Percentiles rank a stretch among this genome's conserved stretches.
phyloP scores from a whole-genome alignment of 64 coral and sea anemone genomes.

The Montipora foliosa region DNA sequence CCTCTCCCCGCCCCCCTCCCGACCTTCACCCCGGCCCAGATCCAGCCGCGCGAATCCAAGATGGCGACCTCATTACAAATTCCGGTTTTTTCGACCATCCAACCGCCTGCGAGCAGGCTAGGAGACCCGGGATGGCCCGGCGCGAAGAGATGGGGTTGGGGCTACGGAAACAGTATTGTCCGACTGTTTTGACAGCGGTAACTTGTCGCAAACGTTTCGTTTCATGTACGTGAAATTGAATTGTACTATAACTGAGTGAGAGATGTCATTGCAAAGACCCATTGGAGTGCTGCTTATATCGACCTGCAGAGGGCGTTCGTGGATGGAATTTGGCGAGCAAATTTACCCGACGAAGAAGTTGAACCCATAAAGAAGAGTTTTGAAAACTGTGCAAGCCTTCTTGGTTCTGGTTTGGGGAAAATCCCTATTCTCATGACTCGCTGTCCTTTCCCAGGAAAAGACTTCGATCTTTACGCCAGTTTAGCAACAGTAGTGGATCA shows the following conservation, averaged over 20 bases:
- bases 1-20: no score
- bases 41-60: no score
- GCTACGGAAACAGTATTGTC: no score
- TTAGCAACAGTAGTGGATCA: slow-evolving; percentile 15
- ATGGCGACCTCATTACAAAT: no score
- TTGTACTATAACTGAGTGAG: no score
- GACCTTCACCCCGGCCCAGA: no score
- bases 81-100: no score
- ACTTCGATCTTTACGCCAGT: slow-evolving; percentile 37
- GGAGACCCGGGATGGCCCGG: no score
- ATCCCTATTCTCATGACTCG: slow-evolving; percentile 49
- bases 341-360: slow-evolving; percentile 54
- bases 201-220: accelerated
- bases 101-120: no score
- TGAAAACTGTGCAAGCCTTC: slow-evolving; percentile 42
- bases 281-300: slow-evolving; percentile 56
- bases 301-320: slow-evolving; percentile 51
- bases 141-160: no score
- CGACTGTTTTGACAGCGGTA: no score
- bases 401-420: slow-evolving; percentile 28
- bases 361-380: slow-evolving; percentile 54
- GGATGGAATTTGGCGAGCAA: slow-evolving; percentile 46
- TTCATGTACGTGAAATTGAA: background rate
- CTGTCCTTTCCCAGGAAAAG: slow-evolving; percentile 36
- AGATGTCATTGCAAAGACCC: background rate